Percentiles rank a stretch among this genome's conserved stretches.
Conservation (phyloP, 1,140 invertebrate species). For the Apis laboriosa region DNA sequence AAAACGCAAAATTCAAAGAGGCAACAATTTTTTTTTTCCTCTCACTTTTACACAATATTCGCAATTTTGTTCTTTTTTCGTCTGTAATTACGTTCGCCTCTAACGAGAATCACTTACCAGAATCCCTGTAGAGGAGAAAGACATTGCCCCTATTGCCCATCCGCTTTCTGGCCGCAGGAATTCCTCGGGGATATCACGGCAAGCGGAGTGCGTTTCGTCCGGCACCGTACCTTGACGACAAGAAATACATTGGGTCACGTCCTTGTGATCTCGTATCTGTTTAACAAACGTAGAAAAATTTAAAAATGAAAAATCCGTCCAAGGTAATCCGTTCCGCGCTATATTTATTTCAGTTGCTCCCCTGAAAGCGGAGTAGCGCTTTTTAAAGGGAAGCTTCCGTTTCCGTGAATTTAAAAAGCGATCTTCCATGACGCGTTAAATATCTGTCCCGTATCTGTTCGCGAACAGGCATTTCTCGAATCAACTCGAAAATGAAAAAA, state of each 20-base stretch:
- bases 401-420: not conserved
- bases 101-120: constrained; percentile 82
- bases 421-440: not conserved
- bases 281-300: constrained; percentile 17
- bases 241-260: constrained; percentile 91
- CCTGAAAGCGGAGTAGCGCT: not conserved
- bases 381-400: not conserved
- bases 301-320: not conserved
- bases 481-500: not conserved
- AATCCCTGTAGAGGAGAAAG: constrained; percentile 89
- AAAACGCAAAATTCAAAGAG: no score
- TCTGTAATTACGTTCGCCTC: not conserved
- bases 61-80: not conserved
- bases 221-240: constrained; percentile 92
- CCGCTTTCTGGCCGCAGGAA: constrained; percentile 90
- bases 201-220: constrained; percentile 87
- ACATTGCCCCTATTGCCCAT: constrained; percentile 95
- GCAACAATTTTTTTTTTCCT: no score
- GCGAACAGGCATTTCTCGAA: no score
- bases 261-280: constrained; percentile 88
- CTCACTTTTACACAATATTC: no score
- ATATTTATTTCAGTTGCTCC: not conserved
- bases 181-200: constrained; percentile 90
- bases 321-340: not conserved
- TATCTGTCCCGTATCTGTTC: not conserved